Conservation (phyloP, 2,113 vertebrate species). For the Hypomesus transpacificus region DNA sequence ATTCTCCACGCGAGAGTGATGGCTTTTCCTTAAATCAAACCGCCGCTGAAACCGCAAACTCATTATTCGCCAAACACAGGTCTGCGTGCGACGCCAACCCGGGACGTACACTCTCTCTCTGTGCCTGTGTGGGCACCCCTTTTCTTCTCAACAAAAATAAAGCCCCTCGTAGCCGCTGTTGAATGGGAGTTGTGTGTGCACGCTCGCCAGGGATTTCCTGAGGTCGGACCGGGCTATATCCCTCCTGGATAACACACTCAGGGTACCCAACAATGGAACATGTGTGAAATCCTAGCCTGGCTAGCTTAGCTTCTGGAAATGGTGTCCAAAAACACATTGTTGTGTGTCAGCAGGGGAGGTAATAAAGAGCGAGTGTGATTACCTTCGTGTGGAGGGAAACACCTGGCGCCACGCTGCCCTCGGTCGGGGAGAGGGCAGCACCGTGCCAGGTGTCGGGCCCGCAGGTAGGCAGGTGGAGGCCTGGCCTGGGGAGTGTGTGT, state of each 20-base stretch:
- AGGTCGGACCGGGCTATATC: constrained; percentile 43
- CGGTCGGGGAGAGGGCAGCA: not conserved
- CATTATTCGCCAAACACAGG: constrained; percentile 44
- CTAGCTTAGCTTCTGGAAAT: constrained; percentile 24
- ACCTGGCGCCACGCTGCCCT: constrained; percentile 32
- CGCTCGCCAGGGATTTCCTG: constrained; percentile 60
- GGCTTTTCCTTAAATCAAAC: constrained; percentile 50
- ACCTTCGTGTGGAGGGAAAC: constrained; percentile 32
- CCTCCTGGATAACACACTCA: constrained; percentile 21
- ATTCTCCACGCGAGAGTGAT: constrained; percentile 35
- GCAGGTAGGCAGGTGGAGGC: constrained; percentile 50
- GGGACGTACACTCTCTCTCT: constrained; percentile 12
- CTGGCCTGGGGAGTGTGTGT: not conserved
- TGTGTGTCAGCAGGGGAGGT: constrained; percentile 20
- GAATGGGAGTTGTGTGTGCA: constrained; percentile 55
- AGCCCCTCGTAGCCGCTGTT: constrained; percentile 35
- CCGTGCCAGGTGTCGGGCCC: not conserved
- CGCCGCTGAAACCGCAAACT: constrained; percentile 46
- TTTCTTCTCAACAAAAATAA: constrained; percentile 44
- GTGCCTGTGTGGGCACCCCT: constrained; percentile 19
- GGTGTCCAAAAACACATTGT: constrained; percentile 52
- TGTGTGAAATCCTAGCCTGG: constrained; percentile 42
- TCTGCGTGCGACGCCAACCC: constrained; percentile 37
- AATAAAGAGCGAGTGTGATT: constrained; percentile 28
- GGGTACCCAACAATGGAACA: constrained; percentile 43